Evolutionary conservation across 30 jellyfish, hydroid and myxozoan genomes (phyloP).

Genomic region (Sanderia malayensis): DNA sequence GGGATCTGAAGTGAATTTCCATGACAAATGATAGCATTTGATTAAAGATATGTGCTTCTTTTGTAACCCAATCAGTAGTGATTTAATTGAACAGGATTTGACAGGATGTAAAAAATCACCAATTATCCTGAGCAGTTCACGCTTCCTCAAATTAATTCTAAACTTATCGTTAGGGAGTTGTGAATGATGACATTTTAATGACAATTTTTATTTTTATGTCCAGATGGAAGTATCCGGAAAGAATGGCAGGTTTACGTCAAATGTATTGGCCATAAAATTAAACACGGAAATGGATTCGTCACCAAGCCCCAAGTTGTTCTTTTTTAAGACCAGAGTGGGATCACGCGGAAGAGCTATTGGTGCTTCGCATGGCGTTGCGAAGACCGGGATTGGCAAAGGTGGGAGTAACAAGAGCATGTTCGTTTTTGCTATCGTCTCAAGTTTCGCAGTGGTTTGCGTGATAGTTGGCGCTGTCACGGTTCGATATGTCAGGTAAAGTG

Average conservation of each 20-base stretch:
- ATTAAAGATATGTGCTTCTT: too few relatives aligned
- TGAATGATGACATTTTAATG: too few relatives aligned
- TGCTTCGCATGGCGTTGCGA: neutral
- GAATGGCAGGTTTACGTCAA: conserved; percentile 61
- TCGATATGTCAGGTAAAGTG: conserved; percentile 30
- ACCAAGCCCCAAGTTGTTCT: conserved; percentile 8
- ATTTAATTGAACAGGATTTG: too few relatives aligned
- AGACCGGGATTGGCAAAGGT: neutral
- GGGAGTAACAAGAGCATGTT: conserved; percentile 23
- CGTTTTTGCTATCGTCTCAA: conserved; percentile 18
- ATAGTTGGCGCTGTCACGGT: conserved; percentile 45
- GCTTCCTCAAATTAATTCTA: too few relatives aligned
- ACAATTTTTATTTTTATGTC: too few relatives aligned
- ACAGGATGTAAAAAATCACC: too few relatives aligned
- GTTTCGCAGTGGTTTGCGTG: conserved; percentile 29
- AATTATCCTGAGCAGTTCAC: too few relatives aligned
- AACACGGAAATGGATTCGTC: neutral
- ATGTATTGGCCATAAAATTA: conserved; percentile 39
- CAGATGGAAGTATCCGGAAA: conserved; percentile 61
- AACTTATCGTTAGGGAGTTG: too few relatives aligned
- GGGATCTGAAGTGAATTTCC: too few relatives aligned
- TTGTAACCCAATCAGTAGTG: too few relatives aligned
- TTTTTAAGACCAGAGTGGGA: conserved; percentile 25
- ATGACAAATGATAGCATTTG: too few relatives aligned
- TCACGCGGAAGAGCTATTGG: neutral